Conservation (phyloP, 2,797 vertebrate genomes). For the Botia almorhae region DNA sequence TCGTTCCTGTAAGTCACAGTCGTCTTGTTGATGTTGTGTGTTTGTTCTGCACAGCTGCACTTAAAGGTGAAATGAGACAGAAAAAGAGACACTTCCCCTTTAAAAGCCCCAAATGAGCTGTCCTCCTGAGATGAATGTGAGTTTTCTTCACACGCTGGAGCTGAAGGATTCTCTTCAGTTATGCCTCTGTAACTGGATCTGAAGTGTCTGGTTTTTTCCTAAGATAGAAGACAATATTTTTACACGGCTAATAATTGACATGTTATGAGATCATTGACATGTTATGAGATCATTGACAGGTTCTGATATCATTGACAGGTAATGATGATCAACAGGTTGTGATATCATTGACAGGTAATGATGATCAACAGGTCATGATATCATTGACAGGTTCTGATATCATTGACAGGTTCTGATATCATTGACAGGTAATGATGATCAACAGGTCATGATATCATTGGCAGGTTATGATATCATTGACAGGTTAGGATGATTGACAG, state of each 20-base stretch:
- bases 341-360: too few species aligned
- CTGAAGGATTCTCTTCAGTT: neutral
- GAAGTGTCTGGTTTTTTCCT: constrained; percentile 28
- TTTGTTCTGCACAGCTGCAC: neutral
- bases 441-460: too few species aligned
- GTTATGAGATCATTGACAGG: too few species aligned
- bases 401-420: too few species aligned
- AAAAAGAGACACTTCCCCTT: neutral
- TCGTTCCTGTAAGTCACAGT: constrained; percentile 6
- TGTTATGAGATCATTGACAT: too few species aligned
- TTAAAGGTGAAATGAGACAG: neutral
- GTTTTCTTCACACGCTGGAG: neutral
- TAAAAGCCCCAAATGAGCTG: neutral
- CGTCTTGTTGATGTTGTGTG: constrained; percentile 7
- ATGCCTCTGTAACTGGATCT: constrained; percentile 22
- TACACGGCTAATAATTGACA: neutral
- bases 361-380: too few species aligned
- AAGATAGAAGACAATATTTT: neutral
- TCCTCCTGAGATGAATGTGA: neutral
- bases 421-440: too few species aligned
- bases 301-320: too few species aligned
- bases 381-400: too few species aligned
- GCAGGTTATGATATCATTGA: too few species aligned
- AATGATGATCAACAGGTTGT: too few species aligned
- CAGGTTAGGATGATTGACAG: too few species aligned